Percentiles rank a stretch among this genome's conserved stretches.
These are phyloP conservation scores for Cygnus buccinator DNA, from an alignment of 2,113 vertebrate genomes.

Conservation along the genomic window DNA sequence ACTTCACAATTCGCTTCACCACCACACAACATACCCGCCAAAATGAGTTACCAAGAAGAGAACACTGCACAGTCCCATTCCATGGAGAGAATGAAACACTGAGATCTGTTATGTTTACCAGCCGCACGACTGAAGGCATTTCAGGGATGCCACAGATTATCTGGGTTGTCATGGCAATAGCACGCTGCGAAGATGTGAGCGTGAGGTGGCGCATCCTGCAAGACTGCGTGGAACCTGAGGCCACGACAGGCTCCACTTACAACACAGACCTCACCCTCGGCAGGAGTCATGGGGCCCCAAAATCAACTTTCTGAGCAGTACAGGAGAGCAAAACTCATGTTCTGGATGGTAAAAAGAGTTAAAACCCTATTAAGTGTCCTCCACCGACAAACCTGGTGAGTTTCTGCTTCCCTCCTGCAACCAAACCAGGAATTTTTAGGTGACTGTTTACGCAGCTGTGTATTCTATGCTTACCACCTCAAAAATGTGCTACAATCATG, in stretches of 20 bases:
- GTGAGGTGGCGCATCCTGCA: neutral
- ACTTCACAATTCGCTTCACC: neutral
- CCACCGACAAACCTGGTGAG: neutral
- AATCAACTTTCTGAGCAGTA: neutral
- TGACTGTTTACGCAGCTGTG: neutral
- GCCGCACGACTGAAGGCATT: neutral
- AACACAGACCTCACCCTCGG: fast-evolving
- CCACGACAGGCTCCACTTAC: neutral
- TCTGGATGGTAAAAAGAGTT: neutral
- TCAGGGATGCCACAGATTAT: neutral
- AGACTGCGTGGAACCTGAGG: neutral
- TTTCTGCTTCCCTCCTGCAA: neutral
- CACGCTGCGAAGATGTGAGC: neutral
- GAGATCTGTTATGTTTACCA: neutral
- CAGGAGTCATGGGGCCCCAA: neutral
- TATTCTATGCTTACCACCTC: neutral
- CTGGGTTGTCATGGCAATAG: neutral
- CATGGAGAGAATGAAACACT: neutral
- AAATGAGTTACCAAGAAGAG: neutral
- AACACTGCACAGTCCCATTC: neutral
- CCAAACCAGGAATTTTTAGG: neutral
- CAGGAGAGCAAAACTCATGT: neutral
- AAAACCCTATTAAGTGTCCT: neutral
- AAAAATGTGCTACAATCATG: neutral
- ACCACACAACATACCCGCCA: neutral